These are phyloP conservation scores for Paralichthys olivaceus DNA, from an alignment of 2,113 vertebrate genomes.

Conservation along the genomic window DNA sequence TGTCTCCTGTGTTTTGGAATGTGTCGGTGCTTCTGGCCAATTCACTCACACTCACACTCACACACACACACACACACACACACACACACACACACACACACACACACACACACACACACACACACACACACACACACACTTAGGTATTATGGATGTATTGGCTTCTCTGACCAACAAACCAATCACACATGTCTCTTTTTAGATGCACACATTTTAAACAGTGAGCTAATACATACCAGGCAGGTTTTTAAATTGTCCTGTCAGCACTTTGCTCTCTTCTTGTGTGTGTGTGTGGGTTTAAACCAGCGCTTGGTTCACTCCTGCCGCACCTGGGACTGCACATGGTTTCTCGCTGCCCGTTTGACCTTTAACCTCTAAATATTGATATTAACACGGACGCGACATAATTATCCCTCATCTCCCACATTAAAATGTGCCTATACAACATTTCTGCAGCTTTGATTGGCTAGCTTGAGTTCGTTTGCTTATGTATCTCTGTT, in stretches of 20 bases:
- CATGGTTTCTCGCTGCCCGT: slow-evolving; percentile 22
- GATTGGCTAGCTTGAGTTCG: slow-evolving; percentile 19
- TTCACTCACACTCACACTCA: slow-evolving; percentile 26
- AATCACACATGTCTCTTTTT: slow-evolving; percentile 44
- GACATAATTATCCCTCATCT: background rate
- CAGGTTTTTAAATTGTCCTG: slow-evolving; percentile 42
- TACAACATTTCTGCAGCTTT: slow-evolving; percentile 2
- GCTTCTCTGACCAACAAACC: slow-evolving; percentile 29
- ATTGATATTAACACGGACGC: slow-evolving; percentile 21
- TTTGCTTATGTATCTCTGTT: slow-evolving; percentile 6
- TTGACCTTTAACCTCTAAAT: slow-evolving; percentile 40
- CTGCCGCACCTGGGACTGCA: slow-evolving; percentile 42
- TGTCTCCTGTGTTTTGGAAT: slow-evolving; percentile 74
- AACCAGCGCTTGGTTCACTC: slow-evolving; percentile 36
- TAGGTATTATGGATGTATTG: slow-evolving; percentile 30
- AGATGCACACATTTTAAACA: slow-evolving; percentile 44
- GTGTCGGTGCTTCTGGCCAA: slow-evolving; percentile 46
- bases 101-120: slow-evolving; percentile 32
- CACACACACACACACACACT: slow-evolving; percentile 39
- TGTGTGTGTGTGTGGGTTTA: slow-evolving; percentile 4
- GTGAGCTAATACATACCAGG: slow-evolving; percentile 36
- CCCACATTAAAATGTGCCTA: background rate
- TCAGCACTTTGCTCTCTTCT: slow-evolving; percentile 38
- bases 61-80: slow-evolving; percentile 22
- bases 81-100: slow-evolving; percentile 30